Percentiles rank a stretch among this genome's conserved stretches.
Conservation (phyloP, 2,888 invertebrate genomes). For the Brachypalpus laphriformis region DNA sequence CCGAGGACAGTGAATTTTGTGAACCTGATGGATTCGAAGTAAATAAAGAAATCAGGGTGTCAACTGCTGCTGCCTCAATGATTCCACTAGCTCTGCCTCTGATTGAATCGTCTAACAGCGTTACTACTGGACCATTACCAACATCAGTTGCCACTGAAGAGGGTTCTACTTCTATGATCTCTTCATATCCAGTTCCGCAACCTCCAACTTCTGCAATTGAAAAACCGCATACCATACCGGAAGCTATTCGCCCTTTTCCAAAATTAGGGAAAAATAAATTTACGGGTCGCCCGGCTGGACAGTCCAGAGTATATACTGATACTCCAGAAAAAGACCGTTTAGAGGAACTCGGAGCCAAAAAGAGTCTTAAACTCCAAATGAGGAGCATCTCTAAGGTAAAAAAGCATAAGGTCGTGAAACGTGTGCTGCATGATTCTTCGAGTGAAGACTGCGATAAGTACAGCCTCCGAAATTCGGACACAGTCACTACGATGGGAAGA, state of each 20-base stretch:
- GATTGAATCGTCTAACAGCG: neutral
- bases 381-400: neutral
- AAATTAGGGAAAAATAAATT: neutral
- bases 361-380: constrained; percentile 13
- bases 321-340: constrained; percentile 9
- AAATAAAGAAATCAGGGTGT: too few relatives aligned
- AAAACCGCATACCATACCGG: neutral
- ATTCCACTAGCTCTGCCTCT: neutral
- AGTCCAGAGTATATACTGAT: neutral
- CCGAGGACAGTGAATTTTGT: too few relatives aligned
- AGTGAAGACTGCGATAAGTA: constrained; percentile 8
- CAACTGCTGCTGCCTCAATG: too few relatives aligned
- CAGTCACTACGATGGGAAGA: neutral
- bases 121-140: neutral
- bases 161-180: neutral
- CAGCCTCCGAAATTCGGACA: constrained; percentile 2
- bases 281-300: neutral
- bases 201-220: neutral
- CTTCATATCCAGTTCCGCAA: neutral
- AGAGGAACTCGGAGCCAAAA: constrained; percentile 21
- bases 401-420: neutral
- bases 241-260: neutral
- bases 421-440: neutral
- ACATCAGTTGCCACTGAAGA: neutral
- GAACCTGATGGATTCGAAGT: too few relatives aligned